Percentiles rank a stretch among this genome's conserved stretches.
Evolutionary conservation across 1,140 invertebrate species (phyloP).

Genomic region (Drosophila seguyi): DNA sequence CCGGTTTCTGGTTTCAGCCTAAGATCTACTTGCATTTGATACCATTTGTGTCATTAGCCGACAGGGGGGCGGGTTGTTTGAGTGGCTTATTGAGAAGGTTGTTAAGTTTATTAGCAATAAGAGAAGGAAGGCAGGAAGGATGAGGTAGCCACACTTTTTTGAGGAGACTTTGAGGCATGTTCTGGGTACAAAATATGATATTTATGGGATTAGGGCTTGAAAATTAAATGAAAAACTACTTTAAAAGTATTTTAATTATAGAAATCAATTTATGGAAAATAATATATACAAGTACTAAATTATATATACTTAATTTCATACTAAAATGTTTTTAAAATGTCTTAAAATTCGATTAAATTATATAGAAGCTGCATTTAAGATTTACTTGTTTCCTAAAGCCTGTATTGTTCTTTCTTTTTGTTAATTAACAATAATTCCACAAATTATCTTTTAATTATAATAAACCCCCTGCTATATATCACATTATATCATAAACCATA

Average conservation of each 20-base stretch:
- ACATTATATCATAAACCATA: background rate
- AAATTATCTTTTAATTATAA: background rate
- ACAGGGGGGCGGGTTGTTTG: background rate
- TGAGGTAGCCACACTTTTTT: background rate
- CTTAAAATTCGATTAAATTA: no score
- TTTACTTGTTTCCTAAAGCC: background rate
- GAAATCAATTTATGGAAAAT: background rate
- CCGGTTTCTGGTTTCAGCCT: constrained; percentile 57
- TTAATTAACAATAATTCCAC: background rate
- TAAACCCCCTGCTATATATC: background rate
- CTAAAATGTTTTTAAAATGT: no score
- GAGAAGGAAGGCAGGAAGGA: background rate
- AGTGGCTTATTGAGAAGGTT: constrained; percentile 27
- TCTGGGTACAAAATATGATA: no score
- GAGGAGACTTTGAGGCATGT: background rate
- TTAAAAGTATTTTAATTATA: background rate
- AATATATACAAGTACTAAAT: no score
- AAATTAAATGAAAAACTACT: no score
- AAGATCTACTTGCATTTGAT: constrained; percentile 41
- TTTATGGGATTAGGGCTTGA: no score
- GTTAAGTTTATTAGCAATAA: constrained; percentile 49
- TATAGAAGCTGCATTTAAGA: background rate
- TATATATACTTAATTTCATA: no score
- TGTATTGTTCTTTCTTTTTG: background rate
- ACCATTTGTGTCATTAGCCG: constrained; percentile 17